Percentiles rank a stretch among this genome's conserved stretches.
phyloP scores from a whole-genome alignment of 2,888 invertebrate genomes.

The Nymphalis c-album region DNA sequence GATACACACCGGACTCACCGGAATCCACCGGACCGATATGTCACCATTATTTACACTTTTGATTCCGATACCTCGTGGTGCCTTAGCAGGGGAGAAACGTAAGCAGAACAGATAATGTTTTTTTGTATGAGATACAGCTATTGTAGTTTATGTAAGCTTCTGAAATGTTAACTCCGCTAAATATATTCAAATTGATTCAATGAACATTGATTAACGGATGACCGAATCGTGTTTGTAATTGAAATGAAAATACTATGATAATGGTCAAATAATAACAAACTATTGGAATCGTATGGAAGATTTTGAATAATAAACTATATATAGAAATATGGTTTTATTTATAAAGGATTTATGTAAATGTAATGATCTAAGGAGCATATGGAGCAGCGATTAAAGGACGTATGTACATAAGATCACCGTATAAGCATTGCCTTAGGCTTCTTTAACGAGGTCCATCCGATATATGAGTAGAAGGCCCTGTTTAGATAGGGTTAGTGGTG shows the following conservation, averaged over 20 bases:
- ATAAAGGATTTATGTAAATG: conserved; percentile 1
- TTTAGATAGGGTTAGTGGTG: conserved; percentile 78
- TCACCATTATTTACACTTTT: conserved; percentile 61
- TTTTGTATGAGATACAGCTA: conserved; percentile 54
- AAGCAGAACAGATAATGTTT: conserved; percentile 54
- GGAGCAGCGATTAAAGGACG: background rate
- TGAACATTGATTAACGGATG: conserved; percentile 59
- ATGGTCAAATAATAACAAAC: conserved; percentile 3
- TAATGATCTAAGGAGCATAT: background rate
- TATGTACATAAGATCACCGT: background rate
- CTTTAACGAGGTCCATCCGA: conserved; percentile 52
- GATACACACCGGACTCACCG: conserved; percentile 60
- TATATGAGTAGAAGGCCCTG: conserved; percentile 64
- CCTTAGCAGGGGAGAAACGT: conserved; percentile 49
- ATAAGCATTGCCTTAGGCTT: conserved; percentile 45
- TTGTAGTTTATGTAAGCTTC: conserved; percentile 63
- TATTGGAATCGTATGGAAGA: background rate
- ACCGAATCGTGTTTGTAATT: conserved; percentile 59
- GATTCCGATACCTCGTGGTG: conserved; percentile 57
- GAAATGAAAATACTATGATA: conserved; percentile 52
- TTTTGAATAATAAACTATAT: background rate
- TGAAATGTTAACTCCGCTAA: conserved; percentile 55
- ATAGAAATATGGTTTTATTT: conserved; percentile 4
- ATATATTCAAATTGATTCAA: conserved; percentile 75
- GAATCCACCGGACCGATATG: conserved; percentile 59